Evolutionary conservation across 2,797 vertebrate genomes (phyloP).

Genomic region (Sebastes kiyomatsui): DNA sequence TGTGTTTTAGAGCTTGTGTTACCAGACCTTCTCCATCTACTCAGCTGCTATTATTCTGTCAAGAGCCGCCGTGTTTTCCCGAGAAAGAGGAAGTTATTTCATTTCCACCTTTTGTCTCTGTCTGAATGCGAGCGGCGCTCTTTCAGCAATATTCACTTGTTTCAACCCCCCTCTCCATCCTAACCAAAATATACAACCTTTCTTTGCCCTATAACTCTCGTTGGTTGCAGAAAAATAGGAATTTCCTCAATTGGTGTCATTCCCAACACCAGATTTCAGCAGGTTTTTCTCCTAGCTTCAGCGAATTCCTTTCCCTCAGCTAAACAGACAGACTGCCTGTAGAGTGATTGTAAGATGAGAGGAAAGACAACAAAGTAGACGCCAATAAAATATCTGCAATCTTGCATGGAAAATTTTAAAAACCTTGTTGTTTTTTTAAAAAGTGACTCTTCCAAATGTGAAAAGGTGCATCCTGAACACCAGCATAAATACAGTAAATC

Average conservation of each 20-base stretch:
- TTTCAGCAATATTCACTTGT: constrained; percentile 98
- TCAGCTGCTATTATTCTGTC: constrained; percentile 96
- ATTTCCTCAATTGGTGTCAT: constrained; percentile 99
- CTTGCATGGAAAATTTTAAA: neutral
- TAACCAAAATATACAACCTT: constrained; percentile 98
- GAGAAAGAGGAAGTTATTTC: constrained; percentile 97
- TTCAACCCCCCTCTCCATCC: constrained; percentile 92
- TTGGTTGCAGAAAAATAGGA: constrained; percentile 95
- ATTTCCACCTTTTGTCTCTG: constrained; percentile 99
- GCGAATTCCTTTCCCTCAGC: constrained; percentile 89
- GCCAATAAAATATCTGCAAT: constrained; percentile 8
- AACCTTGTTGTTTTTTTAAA: neutral
- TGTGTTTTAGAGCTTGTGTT: constrained; percentile 83
- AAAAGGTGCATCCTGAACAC: neutral
- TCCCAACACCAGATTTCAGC: constrained; percentile 88
- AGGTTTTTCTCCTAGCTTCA: constrained; percentile 87
- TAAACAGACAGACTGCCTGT: constrained; percentile 83
- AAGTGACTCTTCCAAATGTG: neutral
- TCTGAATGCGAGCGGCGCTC: constrained; percentile 96
- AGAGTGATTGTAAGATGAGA: constrained; percentile 66
- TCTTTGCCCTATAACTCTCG: constrained; percentile 90
- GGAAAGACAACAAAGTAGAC: neutral
- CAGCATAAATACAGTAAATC: neutral
- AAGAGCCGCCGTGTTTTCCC: constrained; percentile 90
- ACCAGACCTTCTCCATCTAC: constrained; percentile 83